Conservation (phyloP, 2,113 vertebrate genomes). For the Brachyhypopomus gauderio region DNA sequence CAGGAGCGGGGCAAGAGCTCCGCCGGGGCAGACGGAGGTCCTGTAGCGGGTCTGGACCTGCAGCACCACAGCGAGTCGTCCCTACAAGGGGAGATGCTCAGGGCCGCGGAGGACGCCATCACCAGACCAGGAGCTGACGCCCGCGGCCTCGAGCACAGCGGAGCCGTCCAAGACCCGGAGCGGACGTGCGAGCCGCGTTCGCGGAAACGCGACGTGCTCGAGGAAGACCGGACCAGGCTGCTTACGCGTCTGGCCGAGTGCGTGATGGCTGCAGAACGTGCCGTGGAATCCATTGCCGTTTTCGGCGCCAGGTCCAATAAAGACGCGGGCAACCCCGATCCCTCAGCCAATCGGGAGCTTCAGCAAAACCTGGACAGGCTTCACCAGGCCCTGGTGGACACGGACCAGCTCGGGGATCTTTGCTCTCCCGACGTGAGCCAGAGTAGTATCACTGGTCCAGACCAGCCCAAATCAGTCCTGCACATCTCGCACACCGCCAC, state of each 20-base stretch:
- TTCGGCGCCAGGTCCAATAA: conserved; percentile 52
- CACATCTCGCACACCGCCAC: background rate
- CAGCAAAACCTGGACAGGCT: conserved; percentile 67
- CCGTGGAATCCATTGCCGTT: conserved; percentile 64
- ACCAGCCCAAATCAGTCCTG: background rate
- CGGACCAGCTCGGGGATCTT: conserved; percentile 43
- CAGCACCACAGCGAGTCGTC: conserved; percentile 49
- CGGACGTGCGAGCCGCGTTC: background rate
- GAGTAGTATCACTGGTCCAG: conserved; percentile 17
- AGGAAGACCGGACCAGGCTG: conserved; percentile 28
- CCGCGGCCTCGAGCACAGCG: background rate
- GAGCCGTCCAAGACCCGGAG: conserved; percentile 22
- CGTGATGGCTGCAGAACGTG: conserved; percentile 64
- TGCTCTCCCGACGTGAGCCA: background rate
- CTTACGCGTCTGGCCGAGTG: conserved; percentile 62
- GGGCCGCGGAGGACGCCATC: conserved; percentile 52
- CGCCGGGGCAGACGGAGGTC: background rate
- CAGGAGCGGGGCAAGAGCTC: conserved; percentile 37
- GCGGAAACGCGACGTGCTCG: conserved; percentile 19
- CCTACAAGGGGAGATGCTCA: conserved; percentile 70
- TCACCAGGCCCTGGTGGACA: conserved; percentile 62
- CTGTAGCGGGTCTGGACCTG: conserved; percentile 28
- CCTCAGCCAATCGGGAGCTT: conserved; percentile 49
- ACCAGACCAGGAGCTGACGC: conserved; percentile 3
- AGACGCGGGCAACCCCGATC: conserved; percentile 22